These are phyloP conservation scores for Cyanocitta stelleri DNA, from an alignment of 2,113 vertebrate species.

Conservation along the genomic window DNA sequence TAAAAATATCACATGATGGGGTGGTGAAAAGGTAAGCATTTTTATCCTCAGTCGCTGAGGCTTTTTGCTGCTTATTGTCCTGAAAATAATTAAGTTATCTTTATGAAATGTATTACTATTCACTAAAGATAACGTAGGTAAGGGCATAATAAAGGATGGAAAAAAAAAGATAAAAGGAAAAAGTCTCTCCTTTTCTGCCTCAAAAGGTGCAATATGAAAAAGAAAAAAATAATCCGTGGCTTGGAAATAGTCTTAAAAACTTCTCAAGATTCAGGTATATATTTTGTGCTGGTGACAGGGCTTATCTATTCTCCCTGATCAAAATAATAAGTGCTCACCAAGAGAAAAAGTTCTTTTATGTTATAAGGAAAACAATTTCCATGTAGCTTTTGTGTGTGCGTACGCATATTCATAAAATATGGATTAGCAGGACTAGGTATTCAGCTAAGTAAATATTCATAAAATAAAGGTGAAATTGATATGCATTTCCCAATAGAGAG, in stretches of 20 bases:
- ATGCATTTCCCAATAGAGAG: slow-evolving; percentile 14
- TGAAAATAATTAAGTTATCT: slow-evolving; percentile 44
- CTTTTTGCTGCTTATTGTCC: neutral
- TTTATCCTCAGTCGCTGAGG: neutral
- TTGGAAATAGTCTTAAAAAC: neutral
- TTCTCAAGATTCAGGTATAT: neutral
- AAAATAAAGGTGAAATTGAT: slow-evolving; percentile 48
- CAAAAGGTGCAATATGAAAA: neutral
- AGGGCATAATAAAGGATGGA: neutral
- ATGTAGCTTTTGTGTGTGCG: slow-evolving; percentile 3
- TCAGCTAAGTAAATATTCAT: slow-evolving; percentile 56
- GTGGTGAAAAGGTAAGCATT: neutral
- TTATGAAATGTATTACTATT: slow-evolving; percentile 12
- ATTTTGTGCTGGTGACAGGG: neutral
- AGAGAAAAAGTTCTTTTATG: neutral
- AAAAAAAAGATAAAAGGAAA: slow-evolving; percentile 6
- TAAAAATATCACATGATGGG: neutral
- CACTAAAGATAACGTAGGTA: slow-evolving; percentile 3
- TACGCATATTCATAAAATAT: slow-evolving; percentile 55
- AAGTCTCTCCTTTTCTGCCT: neutral
- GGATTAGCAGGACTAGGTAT: slow-evolving; percentile 47
- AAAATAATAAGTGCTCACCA: neutral
- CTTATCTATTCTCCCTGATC: neutral
- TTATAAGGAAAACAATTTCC: slow-evolving; percentile 11
- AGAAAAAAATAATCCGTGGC: neutral